Evolutionary conservation across 1,140 invertebrate species (phyloP).

Genomic region (Artemia franciscana): DNA sequence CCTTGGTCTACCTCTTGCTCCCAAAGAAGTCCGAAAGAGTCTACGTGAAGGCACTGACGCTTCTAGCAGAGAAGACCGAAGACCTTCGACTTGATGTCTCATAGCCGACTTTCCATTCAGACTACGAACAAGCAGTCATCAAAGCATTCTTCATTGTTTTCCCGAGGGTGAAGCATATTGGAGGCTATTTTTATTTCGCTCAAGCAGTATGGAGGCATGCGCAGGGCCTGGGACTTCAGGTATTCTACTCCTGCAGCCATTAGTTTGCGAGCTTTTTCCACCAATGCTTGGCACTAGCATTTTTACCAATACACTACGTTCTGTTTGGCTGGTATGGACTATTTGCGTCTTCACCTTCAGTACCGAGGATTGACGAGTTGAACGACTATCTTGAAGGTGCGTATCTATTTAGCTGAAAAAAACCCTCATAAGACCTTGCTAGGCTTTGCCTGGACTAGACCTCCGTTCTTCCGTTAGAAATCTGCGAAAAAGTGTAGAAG

Average conservation of each 20-base stretch:
- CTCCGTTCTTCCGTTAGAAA: too few species aligned
- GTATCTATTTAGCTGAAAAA: neutral
- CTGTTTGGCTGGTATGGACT: neutral
- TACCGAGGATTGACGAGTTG: neutral
- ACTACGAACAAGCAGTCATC: neutral
- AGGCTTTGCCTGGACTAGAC: too few species aligned
- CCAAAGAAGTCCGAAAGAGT: too few species aligned
- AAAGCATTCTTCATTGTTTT: neutral
- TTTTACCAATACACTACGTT: neutral
- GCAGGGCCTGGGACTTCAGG: neutral
- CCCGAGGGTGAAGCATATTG: neutral
- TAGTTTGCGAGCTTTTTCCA: neutral
- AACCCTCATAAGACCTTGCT: neutral
- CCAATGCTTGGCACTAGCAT: neutral
- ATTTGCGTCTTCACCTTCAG: neutral
- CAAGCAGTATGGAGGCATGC: neutral
- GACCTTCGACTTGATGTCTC: neutral
- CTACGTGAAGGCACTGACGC: too few species aligned
- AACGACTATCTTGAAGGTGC: neutral
- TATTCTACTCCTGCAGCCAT: neutral
- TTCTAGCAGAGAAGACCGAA: neutral
- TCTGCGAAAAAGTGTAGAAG: neutral
- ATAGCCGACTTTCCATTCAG: neutral
- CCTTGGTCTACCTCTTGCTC: too few species aligned
- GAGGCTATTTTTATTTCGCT: too few species aligned